Evolutionary conservation across 2,113 vertebrate species (phyloP).

Genomic region (Engraulis encrasicolus): DNA sequence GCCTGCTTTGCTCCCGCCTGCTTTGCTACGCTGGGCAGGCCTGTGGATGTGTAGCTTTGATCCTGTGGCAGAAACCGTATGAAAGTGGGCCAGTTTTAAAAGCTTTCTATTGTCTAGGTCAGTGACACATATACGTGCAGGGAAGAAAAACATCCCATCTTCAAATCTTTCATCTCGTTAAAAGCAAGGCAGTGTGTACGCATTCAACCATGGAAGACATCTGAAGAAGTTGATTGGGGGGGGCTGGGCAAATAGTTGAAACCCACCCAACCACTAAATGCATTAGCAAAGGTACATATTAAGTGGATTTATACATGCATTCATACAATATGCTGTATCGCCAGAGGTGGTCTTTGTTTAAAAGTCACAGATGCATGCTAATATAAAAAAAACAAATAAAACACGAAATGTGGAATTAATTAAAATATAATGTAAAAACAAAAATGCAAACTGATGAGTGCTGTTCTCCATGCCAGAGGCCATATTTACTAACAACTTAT

Average conservation of each 20-base stretch:
- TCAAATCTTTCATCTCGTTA: not conserved
- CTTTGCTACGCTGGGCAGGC: not conserved
- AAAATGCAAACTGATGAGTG: too few species aligned
- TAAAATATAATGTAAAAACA: too few species aligned
- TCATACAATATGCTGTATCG: too few species aligned
- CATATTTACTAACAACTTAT: too few species aligned
- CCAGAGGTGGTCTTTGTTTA: too few species aligned
- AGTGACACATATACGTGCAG: not conserved
- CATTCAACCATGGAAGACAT: not conserved
- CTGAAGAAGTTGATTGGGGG: not conserved
- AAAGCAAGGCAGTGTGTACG: not conserved
- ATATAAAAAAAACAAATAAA: too few species aligned
- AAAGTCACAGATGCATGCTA: too few species aligned
- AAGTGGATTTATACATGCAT: not conserved
- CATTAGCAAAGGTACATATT: not conserved
- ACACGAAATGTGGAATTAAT: too few species aligned
- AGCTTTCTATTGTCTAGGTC: not conserved
- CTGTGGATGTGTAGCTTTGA: constrained; percentile 1
- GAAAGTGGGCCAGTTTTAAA: too few species aligned
- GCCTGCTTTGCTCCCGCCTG: too few species aligned
- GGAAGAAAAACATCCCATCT: not conserved
- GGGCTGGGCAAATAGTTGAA: not conserved
- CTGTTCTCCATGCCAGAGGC: too few species aligned
- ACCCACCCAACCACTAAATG: not conserved
- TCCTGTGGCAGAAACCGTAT: not conserved